phyloP scores from a whole-genome alignment of 2,797 vertebrate genomes.

The Vultur gryphus region DNA sequence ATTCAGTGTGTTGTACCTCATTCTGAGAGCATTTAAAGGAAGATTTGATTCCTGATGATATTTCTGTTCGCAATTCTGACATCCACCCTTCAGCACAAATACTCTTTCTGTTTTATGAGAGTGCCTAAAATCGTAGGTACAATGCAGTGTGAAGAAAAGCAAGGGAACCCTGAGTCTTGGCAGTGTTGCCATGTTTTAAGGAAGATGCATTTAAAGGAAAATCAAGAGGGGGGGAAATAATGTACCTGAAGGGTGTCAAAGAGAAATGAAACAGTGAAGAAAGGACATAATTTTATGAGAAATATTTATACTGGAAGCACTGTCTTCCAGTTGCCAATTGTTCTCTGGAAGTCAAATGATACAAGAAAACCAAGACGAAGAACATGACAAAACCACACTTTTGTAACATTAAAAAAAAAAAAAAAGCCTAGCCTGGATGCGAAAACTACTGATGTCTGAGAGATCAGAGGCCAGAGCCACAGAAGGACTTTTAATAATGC shows the following conservation, averaged over 20 bases:
- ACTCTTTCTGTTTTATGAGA: neutral
- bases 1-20: neutral
- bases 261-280: neutral
- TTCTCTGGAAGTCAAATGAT: neutral
- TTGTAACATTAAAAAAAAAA: neutral
- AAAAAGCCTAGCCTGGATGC: neutral
- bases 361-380: neutral
- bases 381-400: neutral
- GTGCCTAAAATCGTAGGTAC: neutral
- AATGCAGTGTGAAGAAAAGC: neutral
- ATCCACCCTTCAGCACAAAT: neutral
- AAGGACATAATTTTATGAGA: neutral
- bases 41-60: neutral
- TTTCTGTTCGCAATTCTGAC: neutral
- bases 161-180: neutral
- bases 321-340: neutral
- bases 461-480: neutral
- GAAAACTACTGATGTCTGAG: neutral
- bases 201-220: neutral
- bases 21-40: neutral
- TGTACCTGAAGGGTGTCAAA: neutral
- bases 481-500: neutral
- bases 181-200: neutral
- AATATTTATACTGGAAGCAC: neutral
- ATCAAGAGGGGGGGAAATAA: neutral